Evolutionary conservation across 2,888 invertebrate species (phyloP).

Genomic region (Galerucella pusilla): DNA sequence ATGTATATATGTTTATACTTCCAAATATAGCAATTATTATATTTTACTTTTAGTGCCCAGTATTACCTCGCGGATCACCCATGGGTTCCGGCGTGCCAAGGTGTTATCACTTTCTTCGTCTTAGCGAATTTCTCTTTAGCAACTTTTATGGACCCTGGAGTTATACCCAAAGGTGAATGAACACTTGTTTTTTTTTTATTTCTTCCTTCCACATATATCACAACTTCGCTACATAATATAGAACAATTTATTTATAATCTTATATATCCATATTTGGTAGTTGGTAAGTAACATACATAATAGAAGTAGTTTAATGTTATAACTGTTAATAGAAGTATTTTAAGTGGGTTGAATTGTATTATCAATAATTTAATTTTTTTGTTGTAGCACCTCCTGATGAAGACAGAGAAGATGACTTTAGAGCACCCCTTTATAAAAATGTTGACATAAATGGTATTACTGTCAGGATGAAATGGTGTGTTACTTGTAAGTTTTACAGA

Average conservation of each 20-base stretch:
- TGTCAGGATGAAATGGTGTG: constrained; percentile 99
- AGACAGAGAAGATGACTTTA: constrained; percentile 96
- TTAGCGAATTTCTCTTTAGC: constrained; percentile 98
- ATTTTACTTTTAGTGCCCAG: constrained; percentile 76
- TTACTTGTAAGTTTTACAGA: constrained; percentile 99
- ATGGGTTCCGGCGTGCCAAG: constrained; percentile 94
- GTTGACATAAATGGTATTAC: constrained; percentile 99
- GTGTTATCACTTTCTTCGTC: constrained; percentile 95
- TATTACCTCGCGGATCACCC: constrained; percentile 84
- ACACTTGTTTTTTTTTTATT: background rate
- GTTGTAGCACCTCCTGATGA: constrained; percentile 91
- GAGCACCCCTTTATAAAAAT: constrained; percentile 95
- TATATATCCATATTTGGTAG: background rate
- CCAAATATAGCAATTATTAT: constrained; percentile 48
- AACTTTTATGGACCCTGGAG: constrained; percentile 99
- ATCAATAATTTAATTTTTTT: background rate
- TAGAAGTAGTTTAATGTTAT: too few species aligned
- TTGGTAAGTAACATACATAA: too few species aligned
- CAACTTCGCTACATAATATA: background rate
- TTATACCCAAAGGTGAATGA: constrained; percentile 92
- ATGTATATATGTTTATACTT: constrained; percentile 51
- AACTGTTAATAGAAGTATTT: too few species aligned
- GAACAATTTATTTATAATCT: background rate
- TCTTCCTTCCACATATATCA: background rate
- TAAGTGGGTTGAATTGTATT: too few species aligned